Evolutionary conservation across 2,888 invertebrate species (phyloP), one percentile per base, ranked within the genome.

Genomic region (Atrina japonica): DNA sequence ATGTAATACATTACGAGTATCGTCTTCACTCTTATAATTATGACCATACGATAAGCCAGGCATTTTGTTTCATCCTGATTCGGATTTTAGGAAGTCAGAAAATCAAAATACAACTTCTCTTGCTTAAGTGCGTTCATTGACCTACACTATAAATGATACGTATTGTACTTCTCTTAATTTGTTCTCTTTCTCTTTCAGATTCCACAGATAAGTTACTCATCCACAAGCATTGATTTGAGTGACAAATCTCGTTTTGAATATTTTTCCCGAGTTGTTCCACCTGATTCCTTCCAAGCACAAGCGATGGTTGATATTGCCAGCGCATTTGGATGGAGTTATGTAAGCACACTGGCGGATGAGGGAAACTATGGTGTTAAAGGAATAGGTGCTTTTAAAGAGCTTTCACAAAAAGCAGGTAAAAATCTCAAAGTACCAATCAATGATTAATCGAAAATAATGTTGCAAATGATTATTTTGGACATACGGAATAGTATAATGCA

Each of bases 331-430:
- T 95, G 95, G 95, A 93, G 94, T 16, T 95, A 94, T 87, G 94
- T 95, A 3, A 94, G 94, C 21, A 95, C 95, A 0, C 93, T 95
- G 7, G 94, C 94, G 25, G 94, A 94, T 45, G 94, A 94, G 82
- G 95, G 95, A 16, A 94, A 94, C 82, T 95, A 95, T 84, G 95
- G 95, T 2, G 94, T 94, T 88, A 93, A 93, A 90, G 94, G 94
- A 82, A 92, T 91, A 5, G 88, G 88, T 30, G 88, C 87, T 5
- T 91, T 91, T 70, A 86, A 85, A 63, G 88, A 83, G n/a, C 77
- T 83, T 7, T 89, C 90, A 5, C 83, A 83, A 59, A 82, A 83
- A 72, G 75, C 83, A 49, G 89, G 91, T 91, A 78, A n/a, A n/a
- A n/a, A n/a, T n/a, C n/a, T n/a, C n/a, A n/a, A n/a, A n/a, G n/a